These are phyloP conservation scores for Coracopsis vasa DNA, from an alignment of 2,113 vertebrate species.

Conservation along the genomic window DNA sequence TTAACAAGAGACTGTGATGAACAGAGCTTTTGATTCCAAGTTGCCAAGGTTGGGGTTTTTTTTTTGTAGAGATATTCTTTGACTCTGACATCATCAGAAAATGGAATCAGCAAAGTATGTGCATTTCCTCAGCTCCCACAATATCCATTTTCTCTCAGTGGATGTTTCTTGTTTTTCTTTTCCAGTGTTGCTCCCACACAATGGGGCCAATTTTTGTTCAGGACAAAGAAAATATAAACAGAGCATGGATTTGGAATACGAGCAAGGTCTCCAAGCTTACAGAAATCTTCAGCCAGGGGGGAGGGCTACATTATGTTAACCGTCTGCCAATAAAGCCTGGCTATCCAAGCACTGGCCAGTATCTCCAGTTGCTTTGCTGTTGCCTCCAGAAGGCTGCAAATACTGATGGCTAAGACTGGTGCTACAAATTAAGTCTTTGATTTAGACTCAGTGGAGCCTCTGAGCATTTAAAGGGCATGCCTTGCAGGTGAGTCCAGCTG, in stretches of 20 bases:
- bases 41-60: not conserved
- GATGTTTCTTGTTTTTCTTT: conserved; percentile 80
- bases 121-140: conserved; percentile 77
- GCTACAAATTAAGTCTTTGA: not conserved
- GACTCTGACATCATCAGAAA: conserved; percentile 78
- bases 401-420: not conserved
- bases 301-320: not conserved
- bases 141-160: conserved; percentile 77
- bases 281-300: not conserved
- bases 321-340: not conserved
- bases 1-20: conserved; percentile 68
- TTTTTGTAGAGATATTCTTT: conserved; percentile 70
- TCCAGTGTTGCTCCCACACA: conserved; percentile 85
- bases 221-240: conserved; percentile 82
- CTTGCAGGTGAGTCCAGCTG: not conserved
- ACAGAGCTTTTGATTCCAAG: conserved; percentile 63
- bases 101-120: conserved; percentile 74
- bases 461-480: not conserved
- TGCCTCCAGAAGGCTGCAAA: not conserved
- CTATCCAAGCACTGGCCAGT: not conserved
- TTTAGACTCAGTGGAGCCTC: not conserved
- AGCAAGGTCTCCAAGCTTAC: conserved; percentile 51
- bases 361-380: not conserved
- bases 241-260: conserved; percentile 63
- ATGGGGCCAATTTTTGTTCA: conserved; percentile 82